phyloP scores from a whole-genome alignment of 2,113 vertebrate species.

The Eudyptes chrysolophus region DNA sequence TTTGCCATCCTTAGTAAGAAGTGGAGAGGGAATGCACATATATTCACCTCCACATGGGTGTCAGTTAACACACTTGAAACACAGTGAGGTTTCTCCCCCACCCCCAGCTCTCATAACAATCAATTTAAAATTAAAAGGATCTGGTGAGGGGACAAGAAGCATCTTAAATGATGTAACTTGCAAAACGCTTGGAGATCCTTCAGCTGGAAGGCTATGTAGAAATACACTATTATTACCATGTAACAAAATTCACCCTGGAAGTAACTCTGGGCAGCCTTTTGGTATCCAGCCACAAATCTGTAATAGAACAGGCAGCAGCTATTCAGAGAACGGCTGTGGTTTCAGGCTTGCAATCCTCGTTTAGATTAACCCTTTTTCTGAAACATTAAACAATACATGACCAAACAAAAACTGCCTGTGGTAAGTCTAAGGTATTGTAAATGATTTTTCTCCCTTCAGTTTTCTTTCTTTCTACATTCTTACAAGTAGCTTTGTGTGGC shows the following conservation, averaged over 20 bases:
- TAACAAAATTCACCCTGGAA: background rate
- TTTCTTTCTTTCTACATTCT: background rate
- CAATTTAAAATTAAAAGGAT: background rate
- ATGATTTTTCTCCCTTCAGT: background rate
- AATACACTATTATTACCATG: background rate
- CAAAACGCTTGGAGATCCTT: background rate
- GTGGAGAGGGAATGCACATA: background rate
- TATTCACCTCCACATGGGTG: background rate
- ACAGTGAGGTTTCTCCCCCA: background rate
- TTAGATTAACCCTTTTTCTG: background rate
- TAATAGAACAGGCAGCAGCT: background rate
- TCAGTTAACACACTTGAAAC: background rate
- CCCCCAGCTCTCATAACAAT: background rate
- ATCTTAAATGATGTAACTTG: background rate
- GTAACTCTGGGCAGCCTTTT: background rate
- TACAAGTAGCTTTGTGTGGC: background rate
- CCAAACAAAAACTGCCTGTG: background rate
- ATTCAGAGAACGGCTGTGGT: background rate
- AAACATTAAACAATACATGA: background rate
- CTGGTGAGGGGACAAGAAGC: background rate
- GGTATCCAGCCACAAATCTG: background rate
- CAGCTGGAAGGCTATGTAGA: background rate
- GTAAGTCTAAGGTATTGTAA: background rate
- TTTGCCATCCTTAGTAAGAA: background rate
- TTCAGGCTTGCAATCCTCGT: background rate